phyloP scores from a whole-genome alignment of 2,113 vertebrate species.

The Cervus canadensis region DNA sequence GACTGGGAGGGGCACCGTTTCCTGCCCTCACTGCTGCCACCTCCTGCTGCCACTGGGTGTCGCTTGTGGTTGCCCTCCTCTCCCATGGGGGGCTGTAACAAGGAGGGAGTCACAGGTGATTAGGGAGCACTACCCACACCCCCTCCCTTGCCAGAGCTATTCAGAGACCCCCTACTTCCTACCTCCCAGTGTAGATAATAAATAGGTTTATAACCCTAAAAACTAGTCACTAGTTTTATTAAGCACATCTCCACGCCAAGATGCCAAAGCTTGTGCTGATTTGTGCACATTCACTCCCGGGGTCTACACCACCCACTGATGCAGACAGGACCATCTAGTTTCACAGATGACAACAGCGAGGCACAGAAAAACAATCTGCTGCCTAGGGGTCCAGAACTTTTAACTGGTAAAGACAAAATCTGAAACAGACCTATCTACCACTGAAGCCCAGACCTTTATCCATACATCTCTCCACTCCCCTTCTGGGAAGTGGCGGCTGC shows the following conservation, averaged over 20 bases:
- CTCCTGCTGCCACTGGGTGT: slow-evolving; percentile 84
- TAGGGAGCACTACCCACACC: neutral
- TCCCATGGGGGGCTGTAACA: slow-evolving; percentile 93
- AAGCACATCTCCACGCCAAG: neutral
- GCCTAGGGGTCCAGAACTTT: neutral
- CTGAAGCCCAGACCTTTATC: neutral
- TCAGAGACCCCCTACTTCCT: neutral
- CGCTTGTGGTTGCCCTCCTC: slow-evolving; percentile 93
- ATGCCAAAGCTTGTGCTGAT: neutral
- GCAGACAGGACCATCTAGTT: neutral
- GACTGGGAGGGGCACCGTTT: slow-evolving; percentile 92
- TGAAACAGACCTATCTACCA: neutral
- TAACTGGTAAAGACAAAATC: neutral
- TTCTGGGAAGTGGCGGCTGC: neutral
- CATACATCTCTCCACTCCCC: neutral
- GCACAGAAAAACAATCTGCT: neutral
- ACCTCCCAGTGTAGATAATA: neutral
- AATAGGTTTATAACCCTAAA: neutral
- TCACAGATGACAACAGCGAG: neutral
- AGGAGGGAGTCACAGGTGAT: slow-evolving; percentile 31
- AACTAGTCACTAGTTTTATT: neutral
- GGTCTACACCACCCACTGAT: neutral
- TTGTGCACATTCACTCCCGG: neutral
- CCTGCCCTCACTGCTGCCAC: slow-evolving; percentile 88
- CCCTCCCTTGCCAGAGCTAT: neutral